Base-by-base conservation (phyloP, 2,888 invertebrate species). In the Eupithecia pulchellata region DNA sequence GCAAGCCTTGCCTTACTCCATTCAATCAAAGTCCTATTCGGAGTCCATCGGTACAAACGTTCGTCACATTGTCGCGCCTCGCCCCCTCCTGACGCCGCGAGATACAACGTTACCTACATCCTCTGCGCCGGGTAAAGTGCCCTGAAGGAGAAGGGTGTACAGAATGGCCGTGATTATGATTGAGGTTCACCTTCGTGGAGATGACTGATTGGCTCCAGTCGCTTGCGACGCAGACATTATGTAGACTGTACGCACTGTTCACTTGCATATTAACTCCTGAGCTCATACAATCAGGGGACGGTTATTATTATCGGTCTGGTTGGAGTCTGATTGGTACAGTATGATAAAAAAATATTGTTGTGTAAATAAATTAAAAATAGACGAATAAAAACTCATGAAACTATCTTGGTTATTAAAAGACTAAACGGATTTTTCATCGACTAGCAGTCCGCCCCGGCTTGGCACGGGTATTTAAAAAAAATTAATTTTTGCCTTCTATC, bases 141-240 rank as follows among this genome's bases (percentile, higher is more conserved):
- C 67, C 32, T 69, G 32, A 60, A 71, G 69, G 66, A 71, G 64
- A 65, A 73, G 69, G 77, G 42, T 20, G 66, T 47, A 66, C 64
- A 68, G 73, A 75, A 77, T 72, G 72, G 73, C 61, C 73, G 75
- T 77, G 78, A 81, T 79, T 78, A 78, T 79, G 77, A 79, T 79
- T 81, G 77, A 81, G 75, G 75, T 74, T 72, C 64, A 73, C 72
- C 58, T 69, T 76, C 77, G 68, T 72, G 69, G 74, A 75, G 77
- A 76, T 39, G 52, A 66, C 66, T 63, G 68, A 47, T 64, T 58
- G 25, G 63, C 57, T 68, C 68, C 67, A 65, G 60, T 71, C 25
- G 25, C 64, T 64, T 30, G 30, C 32, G 11, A 2, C 29, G 17
- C 29, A n/a, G 20, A 64, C 5, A 32, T n/a, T 4, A 32, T 30